These are phyloP conservation scores for Florisuga fusca DNA, from an alignment of 2,797 vertebrate species.

Conservation along the genomic window DNA sequence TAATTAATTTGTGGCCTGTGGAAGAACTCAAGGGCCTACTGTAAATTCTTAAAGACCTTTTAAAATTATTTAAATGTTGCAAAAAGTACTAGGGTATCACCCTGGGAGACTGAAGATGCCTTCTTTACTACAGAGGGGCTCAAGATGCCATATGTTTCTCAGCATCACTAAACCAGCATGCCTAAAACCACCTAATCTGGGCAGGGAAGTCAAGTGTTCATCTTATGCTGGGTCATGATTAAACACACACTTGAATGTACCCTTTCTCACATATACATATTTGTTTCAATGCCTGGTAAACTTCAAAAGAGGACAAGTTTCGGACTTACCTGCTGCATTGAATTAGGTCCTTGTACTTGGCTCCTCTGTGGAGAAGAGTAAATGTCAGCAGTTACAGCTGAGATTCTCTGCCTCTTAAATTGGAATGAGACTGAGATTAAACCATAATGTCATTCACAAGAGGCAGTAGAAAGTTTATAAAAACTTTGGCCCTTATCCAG, in stretches of 20 bases:
- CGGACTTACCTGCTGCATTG: neutral
- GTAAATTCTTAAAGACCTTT: conserved; percentile 37
- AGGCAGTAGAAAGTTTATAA: neutral
- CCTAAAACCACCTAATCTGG: neutral
- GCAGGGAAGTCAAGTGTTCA: neutral
- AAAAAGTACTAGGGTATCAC: neutral
- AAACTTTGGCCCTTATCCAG: neutral
- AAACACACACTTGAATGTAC: neutral
- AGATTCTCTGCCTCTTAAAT: neutral
- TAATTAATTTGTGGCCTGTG: conserved; percentile 58
- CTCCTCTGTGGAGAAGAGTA: neutral
- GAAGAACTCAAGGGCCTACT: conserved; percentile 23
- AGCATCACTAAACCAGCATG: neutral
- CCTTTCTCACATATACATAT: neutral
- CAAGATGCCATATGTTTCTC: neutral
- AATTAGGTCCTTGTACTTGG: neutral
- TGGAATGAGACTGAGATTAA: neutral
- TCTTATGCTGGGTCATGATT: neutral
- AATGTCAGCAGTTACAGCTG: conserved; percentile 18
- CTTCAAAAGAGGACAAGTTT: neutral
- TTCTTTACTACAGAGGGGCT: neutral
- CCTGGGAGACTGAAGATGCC: neutral
- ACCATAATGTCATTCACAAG: neutral
- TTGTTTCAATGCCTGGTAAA: accelerated
- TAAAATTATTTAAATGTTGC: neutral